Base-by-base conservation (phyloP, 2,113 vertebrate genomes). In the Carassius auratus region DNA sequence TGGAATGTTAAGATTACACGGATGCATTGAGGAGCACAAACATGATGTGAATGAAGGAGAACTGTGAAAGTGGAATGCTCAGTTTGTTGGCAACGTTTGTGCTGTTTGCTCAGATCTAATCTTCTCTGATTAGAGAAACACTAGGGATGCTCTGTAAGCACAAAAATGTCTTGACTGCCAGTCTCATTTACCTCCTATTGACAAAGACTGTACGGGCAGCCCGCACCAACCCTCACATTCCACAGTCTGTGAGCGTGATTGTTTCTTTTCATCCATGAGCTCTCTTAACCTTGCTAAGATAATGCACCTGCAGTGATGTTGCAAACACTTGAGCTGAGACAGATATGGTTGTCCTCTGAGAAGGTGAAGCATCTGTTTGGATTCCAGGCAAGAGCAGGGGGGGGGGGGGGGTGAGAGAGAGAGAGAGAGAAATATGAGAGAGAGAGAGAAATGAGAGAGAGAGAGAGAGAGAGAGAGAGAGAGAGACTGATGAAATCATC, bases 181-280 rank as follows among this genome's bases (percentile, higher is more conserved):
- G 48, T 83, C 77, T 85, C 79, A 85, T 86, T 89, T 79, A 78
- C 61, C 77, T 69, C 81, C 71, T 38, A 57, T 69, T 73, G 81
- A 74, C 30, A 76, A 81, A 76, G 52, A 86, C 2, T 45, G 23
- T 85, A 23, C 33, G 61, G 33, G 71, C 81, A 30, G 14, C 59
- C 80, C 17, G 12, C 55, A 86, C 6, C 17, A 69, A 23, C 36
- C 78, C 57, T 76, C 69, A 33, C 85, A 77, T 86, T 81, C 82
- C 57, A 71, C 59, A 59, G 33, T 13, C 45, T 21, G 74, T 48
- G 52, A 57, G 33, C 57, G 55, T 62, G 15, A 15, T 81, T 33
- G 73, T 30, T 82, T 69, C 55, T 83, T 79, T 86, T 86, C 48
- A 80, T 69, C 57, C 57, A 13, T 79, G 48, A 59, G 68, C 23